Conservation (phyloP, 2,113 vertebrate genomes). For the Hemiprocne comata region DNA sequence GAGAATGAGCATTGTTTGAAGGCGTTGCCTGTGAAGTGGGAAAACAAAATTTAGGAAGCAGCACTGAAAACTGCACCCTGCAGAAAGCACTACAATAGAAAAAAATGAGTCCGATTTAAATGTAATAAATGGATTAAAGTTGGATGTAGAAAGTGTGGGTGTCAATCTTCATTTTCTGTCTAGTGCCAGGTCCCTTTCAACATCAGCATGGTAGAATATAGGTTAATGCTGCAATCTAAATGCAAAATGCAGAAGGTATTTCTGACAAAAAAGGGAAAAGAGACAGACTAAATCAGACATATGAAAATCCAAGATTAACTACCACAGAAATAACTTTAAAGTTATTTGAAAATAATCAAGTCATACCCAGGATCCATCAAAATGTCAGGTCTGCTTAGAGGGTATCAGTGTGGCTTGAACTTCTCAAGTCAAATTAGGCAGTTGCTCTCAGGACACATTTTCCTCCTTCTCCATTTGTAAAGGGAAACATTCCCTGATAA, state of each 20-base stretch:
- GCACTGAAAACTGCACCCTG: not conserved
- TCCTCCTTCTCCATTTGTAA: not conserved
- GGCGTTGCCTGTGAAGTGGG: not conserved
- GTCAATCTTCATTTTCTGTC: not conserved
- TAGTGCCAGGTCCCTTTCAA: not conserved
- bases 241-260: not conserved
- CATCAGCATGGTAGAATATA: not conserved
- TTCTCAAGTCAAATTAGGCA: not conserved
- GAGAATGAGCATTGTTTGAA: not conserved
- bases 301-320: not conserved
- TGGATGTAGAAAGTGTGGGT: not conserved
- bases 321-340: not conserved
- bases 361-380: not conserved
- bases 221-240: not conserved
- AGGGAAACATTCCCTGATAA: not conserved
- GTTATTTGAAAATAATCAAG: not conserved
- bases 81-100: not conserved
- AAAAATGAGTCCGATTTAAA: not conserved
- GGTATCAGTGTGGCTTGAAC: not conserved
- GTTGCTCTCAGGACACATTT: not conserved
- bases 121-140: not conserved
- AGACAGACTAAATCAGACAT: not conserved
- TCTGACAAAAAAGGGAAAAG: not conserved
- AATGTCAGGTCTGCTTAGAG: not conserved
- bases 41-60: not conserved